Percentiles rank a stretch among this genome's conserved stretches.
Evolutionary conservation across 1,140 invertebrate genomes (phyloP).

Genomic region (Caenorhabditis remanei): DNA sequence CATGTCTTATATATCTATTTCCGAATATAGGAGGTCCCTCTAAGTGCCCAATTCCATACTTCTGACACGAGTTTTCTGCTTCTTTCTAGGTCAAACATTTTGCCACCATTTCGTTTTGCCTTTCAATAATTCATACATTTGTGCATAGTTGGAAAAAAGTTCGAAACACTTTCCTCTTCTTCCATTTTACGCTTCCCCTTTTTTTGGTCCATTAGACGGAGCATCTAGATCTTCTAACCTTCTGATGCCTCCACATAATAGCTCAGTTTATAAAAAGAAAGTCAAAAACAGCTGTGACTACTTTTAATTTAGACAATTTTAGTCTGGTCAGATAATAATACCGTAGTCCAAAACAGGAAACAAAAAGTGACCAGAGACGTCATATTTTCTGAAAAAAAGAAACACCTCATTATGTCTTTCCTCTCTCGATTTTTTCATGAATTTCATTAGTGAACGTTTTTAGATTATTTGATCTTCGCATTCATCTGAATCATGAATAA

Average conservation of each 20-base stretch:
- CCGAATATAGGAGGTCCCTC: slow-evolving; percentile 7
- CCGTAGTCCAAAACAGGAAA: too few species aligned
- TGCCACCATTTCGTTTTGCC: background rate
- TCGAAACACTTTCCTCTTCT: slow-evolving; percentile 19
- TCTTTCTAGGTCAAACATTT: background rate
- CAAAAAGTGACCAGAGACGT: background rate
- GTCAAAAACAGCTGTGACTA: slow-evolving; percentile 2
- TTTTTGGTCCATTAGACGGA: background rate
- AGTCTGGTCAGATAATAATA: background rate
- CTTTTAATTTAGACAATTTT: background rate
- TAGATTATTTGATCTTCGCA: background rate
- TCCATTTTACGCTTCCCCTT: background rate
- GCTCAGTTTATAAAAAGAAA: background rate
- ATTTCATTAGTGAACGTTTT: slow-evolving; percentile 5
- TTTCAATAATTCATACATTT: slow-evolving; percentile 36
- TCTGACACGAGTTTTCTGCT: background rate
- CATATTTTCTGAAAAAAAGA: background rate
- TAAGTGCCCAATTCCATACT: background rate
- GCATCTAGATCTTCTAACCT: background rate
- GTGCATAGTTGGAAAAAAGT: slow-evolving; percentile 24
- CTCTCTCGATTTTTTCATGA: slow-evolving; percentile 4
- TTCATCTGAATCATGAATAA: too few species aligned
- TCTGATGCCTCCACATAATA: background rate
- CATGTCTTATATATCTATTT: slow-evolving; percentile 20
- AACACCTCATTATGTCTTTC: background rate